Percentiles rank a stretch among this genome's conserved stretches.
Conservation (phyloP, 1,140 invertebrate species). For the Drosophila sp. region DNA sequence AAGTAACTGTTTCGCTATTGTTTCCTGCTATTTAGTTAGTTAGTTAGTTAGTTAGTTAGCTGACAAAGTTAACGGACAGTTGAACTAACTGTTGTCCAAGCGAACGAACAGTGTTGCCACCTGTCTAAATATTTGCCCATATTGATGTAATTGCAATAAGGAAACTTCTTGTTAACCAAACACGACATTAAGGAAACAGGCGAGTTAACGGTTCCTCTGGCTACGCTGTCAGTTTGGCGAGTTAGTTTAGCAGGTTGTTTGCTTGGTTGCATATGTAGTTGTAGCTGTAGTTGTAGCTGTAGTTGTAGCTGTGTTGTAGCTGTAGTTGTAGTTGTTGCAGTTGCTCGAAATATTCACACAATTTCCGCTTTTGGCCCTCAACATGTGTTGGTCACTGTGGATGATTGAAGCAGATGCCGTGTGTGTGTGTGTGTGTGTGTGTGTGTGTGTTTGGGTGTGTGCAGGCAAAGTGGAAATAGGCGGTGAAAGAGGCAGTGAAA, state of each 20-base stretch:
- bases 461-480: too few relatives aligned
- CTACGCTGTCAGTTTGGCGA: not conserved
- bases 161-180: constrained; percentile 1
- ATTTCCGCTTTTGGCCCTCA: constrained; percentile 16
- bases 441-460: too few relatives aligned
- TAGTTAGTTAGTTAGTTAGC: too few relatives aligned
- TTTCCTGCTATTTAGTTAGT: too few relatives aligned
- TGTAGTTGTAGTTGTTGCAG: not conserved
- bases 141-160: not conserved
- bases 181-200: not conserved
- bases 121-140: not conserved
- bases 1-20: too few relatives aligned
- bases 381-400: constrained; percentile 9
- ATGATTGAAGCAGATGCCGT: not conserved
- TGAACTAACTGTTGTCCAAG: not conserved
- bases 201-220: not conserved
- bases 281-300: not conserved
- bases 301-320: not conserved
- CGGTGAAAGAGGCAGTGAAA: not conserved
- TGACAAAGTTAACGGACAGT: too few relatives aligned
- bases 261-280: not conserved
- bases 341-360: constrained; percentile 18
- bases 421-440: too few relatives aligned
- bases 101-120: not conserved
- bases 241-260: constrained; percentile 3